phyloP scores from a whole-genome alignment of 2,888 invertebrate species.

The Biston betularia region DNA sequence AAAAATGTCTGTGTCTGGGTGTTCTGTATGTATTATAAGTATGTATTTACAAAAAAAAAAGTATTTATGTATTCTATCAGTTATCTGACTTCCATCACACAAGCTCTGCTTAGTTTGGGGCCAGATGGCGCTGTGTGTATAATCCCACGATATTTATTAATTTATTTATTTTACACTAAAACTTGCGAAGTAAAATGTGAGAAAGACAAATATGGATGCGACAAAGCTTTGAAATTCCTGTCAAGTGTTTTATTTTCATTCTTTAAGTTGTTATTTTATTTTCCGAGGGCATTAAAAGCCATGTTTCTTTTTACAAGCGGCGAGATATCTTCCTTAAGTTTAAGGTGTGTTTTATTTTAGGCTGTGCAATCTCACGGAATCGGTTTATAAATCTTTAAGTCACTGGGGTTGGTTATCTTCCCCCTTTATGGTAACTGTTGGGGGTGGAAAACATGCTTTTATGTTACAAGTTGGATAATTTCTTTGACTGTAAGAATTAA shows the following conservation, averaged over 20 bases:
- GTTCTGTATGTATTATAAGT: no score
- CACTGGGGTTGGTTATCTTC: constrained; percentile 24
- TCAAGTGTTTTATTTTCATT: not conserved
- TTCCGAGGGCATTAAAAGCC: constrained; percentile 1
- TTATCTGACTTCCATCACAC: no score
- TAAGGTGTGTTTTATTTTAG: constrained; percentile 40
- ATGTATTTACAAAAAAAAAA: no score
- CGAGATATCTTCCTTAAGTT: constrained; percentile 36
- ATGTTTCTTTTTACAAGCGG: constrained; percentile 16
- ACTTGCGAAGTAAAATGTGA: no score
- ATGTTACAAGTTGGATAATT: constrained; percentile 13
- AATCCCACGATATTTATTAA: no score
- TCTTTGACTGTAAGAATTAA: not conserved
- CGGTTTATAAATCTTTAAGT: constrained; percentile 28
- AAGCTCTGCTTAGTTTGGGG: no score
- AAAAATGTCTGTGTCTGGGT: no score
- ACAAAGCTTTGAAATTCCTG: no score
- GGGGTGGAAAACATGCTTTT: constrained; percentile 12
- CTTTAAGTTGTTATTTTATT: not conserved
- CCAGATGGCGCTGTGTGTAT: no score
- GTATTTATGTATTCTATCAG: no score
- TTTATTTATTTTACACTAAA: no score
- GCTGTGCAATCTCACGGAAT: constrained; percentile 37
- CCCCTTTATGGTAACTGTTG: constrained; percentile 19
- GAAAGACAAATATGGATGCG: no score